A percentile compares a stretch with the other conserved stretches of the same genome.
phyloP scores from a whole-genome alignment of 2,113 vertebrate species.

The Phrynosoma blainvillii region DNA sequence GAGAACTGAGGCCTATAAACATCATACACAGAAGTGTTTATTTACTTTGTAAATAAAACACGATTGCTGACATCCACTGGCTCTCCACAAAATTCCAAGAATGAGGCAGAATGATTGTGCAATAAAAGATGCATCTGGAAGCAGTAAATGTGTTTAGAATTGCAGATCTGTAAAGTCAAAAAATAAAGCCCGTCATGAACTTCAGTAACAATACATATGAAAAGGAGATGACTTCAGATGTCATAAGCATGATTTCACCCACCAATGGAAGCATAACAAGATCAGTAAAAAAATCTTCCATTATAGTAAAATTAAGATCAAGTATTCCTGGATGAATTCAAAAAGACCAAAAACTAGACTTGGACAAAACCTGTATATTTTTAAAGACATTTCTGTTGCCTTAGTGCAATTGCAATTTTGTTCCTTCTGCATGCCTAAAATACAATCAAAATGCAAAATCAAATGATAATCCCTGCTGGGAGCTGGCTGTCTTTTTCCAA shows the following conservation, averaged over 20 bases:
- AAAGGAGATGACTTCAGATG: not conserved
- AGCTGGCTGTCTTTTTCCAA: constrained; percentile 10
- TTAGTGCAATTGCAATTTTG: not conserved
- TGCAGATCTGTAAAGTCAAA: not conserved
- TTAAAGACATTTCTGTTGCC: not conserved
- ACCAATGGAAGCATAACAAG: too few species aligned
- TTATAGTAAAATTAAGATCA: not conserved
- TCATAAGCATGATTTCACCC: not conserved
- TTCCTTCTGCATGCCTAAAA: constrained; percentile 6
- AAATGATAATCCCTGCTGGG: not conserved
- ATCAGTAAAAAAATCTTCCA: not conserved
- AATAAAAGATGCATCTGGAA: not conserved
- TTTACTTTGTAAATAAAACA: too few species aligned
- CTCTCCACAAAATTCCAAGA: not conserved
- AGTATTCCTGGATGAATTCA: not conserved
- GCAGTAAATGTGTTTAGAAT: not conserved
- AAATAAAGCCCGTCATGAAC: not conserved
- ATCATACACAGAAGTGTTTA: too few species aligned
- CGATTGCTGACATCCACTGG: too few species aligned
- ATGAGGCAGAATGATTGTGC: not conserved
- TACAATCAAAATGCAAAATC: constrained; percentile 16
- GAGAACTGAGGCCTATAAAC: too few species aligned
- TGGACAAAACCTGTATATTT: not conserved
- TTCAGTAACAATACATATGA: not conserved
- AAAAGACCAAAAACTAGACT: not conserved